A percentile compares a stretch with the other conserved stretches of the same genome.
These are phyloP conservation scores for Bursaphelenchus okinawaensis DNA, from an alignment of 2,888 invertebrate species.

Conservation along the genomic window DNA sequence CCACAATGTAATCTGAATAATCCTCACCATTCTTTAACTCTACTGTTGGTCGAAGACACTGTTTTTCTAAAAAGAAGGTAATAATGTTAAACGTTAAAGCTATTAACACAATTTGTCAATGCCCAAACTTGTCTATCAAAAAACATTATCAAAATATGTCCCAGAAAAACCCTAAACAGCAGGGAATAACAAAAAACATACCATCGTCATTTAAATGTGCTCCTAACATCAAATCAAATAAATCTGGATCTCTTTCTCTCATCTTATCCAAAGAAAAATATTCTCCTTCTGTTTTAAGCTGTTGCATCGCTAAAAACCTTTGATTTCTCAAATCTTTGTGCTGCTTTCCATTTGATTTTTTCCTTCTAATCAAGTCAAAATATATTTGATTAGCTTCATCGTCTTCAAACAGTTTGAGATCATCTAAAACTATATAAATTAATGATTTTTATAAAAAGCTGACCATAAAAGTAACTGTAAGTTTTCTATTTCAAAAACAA, in stretches of 20 bases:
- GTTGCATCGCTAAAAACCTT: conserved; percentile 40
- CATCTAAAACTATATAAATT: conserved; percentile 20
- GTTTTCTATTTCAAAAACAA: no score
- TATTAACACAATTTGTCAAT: neutral
- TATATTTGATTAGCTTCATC: conserved; percentile 27
- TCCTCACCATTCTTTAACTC: conserved; percentile 25
- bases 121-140: neutral
- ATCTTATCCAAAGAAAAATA: conserved; percentile 89
- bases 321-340: conserved; percentile 29
- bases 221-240: conserved; percentile 84
- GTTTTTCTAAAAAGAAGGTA: conserved; percentile 32
- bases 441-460: conserved; percentile 17
- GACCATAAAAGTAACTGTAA: neutral
- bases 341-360: neutral
- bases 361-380: conserved; percentile 11
- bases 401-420: conserved; percentile 23
- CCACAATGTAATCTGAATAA: conserved; percentile 38
- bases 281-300: conserved; percentile 48
- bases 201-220: conserved; percentile 74
- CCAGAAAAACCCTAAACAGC: conserved; percentile 8
- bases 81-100: no score
- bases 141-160: neutral
- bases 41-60: conserved; percentile 45
- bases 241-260: conserved; percentile 81
- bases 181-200: conserved; percentile 13